Base-by-base conservation (phyloP, 2,888 invertebrate species). In the Tortrix viridana region DNA sequence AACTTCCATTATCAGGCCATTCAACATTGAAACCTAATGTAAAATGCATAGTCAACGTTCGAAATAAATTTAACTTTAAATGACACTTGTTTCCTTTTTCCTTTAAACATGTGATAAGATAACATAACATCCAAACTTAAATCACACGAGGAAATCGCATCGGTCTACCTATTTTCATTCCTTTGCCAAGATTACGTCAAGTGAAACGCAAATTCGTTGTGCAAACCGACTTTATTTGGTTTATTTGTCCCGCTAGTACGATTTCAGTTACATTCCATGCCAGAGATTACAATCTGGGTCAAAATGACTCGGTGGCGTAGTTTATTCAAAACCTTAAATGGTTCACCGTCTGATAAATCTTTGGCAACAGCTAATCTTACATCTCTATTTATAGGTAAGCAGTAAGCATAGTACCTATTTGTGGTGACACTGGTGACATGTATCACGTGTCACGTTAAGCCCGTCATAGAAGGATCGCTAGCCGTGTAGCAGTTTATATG, bases 211-310 rank as follows among this genome's bases (percentile, higher is more conserved):
- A 62, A 62, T 57, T 57, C 52, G 57, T 47, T 26, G 52, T 38
- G 62, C 56, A 44, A 50, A 63, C 46, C 50, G 18, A 53, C 52
- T 62, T 53, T 41, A 26, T 48, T 57, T 32, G 54, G 32, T 55
- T 57, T 63, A 63, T 63, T 62, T 63, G 57, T 63, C 52, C 38
- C 52, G 52, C 46, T 52, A 37, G 62, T 62, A 52, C 56, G 44
- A 50, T 63, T 63, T 63, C 32, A 53, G 52, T 52, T 63, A 57
- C 50, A 63, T 63, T 53, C 52, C 47, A 52, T 57, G 52, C 52
- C 62, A 57, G 60, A 60, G 62, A 63, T 63, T 63, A 63, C 57
- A 18, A 63, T 63, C 62, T 63, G 57, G 62, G 62, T 63, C 62
- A 57, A 14, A 63, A 47, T 63, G 57, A 32, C 41, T 57, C 41